Percentiles rank a stretch among this genome's conserved stretches.
These are phyloP conservation scores for Oopsacas minuta DNA, from an alignment of 37 sponge, comb jelly and placozoan species.

Conservation along the genomic window DNA sequence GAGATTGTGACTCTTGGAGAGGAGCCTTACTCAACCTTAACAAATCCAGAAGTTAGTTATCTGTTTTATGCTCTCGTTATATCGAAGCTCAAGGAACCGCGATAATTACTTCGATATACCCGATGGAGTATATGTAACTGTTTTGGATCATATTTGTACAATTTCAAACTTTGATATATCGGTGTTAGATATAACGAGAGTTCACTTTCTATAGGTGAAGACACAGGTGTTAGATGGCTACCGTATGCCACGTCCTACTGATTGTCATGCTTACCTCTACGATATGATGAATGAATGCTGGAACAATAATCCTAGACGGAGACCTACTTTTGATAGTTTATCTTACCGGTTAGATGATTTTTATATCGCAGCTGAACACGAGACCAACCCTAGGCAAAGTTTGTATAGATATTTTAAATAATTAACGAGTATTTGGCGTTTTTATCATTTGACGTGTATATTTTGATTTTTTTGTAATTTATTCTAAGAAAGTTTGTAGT, in stretches of 20 bases:
- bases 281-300: not conserved
- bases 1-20: not conserved
- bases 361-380: conserved; percentile 1
- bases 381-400: not conserved
- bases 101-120: too few relatives aligned
- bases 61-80: too few relatives aligned
- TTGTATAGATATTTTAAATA: conserved; percentile 15
- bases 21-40: not conserved
- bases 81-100: too few relatives aligned
- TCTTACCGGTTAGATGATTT: not conserved
- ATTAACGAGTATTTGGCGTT: too few relatives aligned
- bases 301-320: not conserved
- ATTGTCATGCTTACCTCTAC: not conserved
- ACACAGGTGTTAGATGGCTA: not conserved
- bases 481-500: too few relatives aligned
- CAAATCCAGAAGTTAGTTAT: not conserved
- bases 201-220: not conserved
- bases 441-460: too few relatives aligned
- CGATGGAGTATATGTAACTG: too few relatives aligned
- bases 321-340: not conserved
- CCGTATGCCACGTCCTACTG: not conserved
- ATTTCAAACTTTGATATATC: too few relatives aligned
- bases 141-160: too few relatives aligned
- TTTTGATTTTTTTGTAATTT: too few relatives aligned
- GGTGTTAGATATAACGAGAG: too few relatives aligned